Evolutionary conservation across 64 coral and sea anemone genomes (phyloP).

Genomic region (Porites australiensis): DNA sequence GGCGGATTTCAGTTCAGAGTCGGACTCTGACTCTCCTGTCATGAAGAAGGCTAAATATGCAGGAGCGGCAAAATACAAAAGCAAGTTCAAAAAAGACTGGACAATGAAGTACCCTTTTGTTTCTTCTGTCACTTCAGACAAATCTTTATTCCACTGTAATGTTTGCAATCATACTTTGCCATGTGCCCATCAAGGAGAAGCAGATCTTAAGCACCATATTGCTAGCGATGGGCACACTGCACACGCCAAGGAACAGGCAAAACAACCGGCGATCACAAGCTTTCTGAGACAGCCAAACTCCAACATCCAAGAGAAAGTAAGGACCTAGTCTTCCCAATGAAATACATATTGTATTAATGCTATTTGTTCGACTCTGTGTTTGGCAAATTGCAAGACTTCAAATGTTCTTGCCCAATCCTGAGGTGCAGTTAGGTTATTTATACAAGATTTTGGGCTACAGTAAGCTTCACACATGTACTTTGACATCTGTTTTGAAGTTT

Average conservation of each 20-base stretch:
- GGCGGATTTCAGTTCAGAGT: slow-evolving; percentile 4
- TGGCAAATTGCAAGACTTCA: not conserved
- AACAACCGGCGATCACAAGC: slow-evolving; percentile 46
- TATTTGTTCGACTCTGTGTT: not conserved
- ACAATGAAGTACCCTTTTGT: slow-evolving; percentile 31
- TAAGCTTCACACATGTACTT: not conserved
- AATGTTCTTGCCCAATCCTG: slow-evolving; percentile 9
- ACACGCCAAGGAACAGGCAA: slow-evolving; percentile 11
- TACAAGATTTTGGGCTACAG: not conserved
- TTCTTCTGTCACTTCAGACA: slow-evolving; percentile 2
- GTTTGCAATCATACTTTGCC: slow-evolving; percentile 40
- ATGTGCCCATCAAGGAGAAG: slow-evolving; percentile 41
- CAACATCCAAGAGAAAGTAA: slow-evolving; percentile 43
- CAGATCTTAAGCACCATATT: slow-evolving; percentile 50
- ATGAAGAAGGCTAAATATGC: slow-evolving; percentile 18
- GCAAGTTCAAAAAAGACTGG: slow-evolving; percentile 44
- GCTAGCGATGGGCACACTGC: slow-evolving; percentile 38
- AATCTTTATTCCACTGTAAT: slow-evolving; percentile 39
- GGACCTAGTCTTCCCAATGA: not conserved
- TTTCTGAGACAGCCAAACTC: slow-evolving; percentile 23
- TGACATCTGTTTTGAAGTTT: not conserved
- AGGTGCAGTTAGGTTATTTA: slow-evolving; percentile 1
- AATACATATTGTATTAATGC: not conserved
- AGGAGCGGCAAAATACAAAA: slow-evolving; percentile 38
- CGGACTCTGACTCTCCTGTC: slow-evolving; percentile 12